Evolutionary conservation across 2,797 vertebrate genomes (phyloP).

Genomic region (Rhincodon typus): DNA sequence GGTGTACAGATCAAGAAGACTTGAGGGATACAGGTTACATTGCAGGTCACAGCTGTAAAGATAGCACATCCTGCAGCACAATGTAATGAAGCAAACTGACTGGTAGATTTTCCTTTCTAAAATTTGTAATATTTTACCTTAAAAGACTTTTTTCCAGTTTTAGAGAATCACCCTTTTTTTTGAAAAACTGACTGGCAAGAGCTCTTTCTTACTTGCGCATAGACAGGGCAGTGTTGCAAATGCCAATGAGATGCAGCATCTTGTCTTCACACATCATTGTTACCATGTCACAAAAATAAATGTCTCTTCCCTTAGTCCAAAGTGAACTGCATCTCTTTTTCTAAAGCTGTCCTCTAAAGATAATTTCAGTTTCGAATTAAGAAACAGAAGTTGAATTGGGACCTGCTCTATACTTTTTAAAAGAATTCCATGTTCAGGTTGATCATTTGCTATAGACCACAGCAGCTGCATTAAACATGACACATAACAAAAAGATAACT

Average conservation of each 20-base stretch:
- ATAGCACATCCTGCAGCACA: neutral
- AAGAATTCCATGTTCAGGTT: neutral
- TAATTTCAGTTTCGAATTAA: neutral
- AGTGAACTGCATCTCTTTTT: neutral
- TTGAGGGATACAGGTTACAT: too few relatives aligned
- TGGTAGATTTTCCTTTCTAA: neutral
- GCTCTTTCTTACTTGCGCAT: neutral
- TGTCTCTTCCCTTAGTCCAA: neutral
- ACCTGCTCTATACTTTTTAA: neutral
- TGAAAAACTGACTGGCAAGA: neutral
- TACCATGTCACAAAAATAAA: neutral
- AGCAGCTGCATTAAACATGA: neutral
- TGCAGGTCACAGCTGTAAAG: neutral
- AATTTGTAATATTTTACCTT: neutral
- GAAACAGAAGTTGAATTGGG: neutral
- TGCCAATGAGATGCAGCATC: neutral
- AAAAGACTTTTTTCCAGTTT: neutral
- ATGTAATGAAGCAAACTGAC: neutral
- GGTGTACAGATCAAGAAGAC: too few relatives aligned
- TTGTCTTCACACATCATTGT: neutral
- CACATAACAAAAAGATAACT: neutral
- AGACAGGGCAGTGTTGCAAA: neutral
- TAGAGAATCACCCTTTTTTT: neutral
- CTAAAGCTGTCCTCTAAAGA: neutral
- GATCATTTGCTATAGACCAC: neutral